A percentile compares a stretch with the other conserved stretches of the same genome.
phyloP scores from a whole-genome alignment of 2,113 vertebrate genomes.

The Petroica traversi region DNA sequence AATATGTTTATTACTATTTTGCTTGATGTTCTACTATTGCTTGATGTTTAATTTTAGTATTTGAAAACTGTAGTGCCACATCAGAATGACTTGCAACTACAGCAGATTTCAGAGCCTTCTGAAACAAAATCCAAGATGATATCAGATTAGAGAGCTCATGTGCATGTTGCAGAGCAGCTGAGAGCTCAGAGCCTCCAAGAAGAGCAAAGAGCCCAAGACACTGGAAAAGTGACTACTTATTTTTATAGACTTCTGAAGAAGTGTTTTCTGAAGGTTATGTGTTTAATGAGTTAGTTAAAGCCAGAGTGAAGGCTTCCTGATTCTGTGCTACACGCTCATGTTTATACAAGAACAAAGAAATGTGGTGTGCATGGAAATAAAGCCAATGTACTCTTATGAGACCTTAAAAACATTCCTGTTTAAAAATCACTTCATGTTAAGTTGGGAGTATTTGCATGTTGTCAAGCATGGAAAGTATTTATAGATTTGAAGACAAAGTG shows the following conservation, averaged over 20 bases:
- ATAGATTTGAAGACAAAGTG: background rate
- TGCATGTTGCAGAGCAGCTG: conserved; percentile 59
- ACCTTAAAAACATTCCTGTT: background rate
- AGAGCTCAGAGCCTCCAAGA: conserved; percentile 69
- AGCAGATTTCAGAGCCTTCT: conserved; percentile 76
- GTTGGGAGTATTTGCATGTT: background rate
- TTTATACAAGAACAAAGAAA: background rate
- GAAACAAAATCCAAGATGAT: conserved; percentile 68
- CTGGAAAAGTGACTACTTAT: conserved; percentile 72
- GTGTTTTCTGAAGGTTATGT: background rate
- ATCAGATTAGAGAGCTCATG: conserved; percentile 49
- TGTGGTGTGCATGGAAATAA: background rate
- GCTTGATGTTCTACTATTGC: too few species aligned
- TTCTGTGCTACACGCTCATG: background rate
- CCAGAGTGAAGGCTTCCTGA: background rate
- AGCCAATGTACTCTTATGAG: background rate
- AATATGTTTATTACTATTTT: background rate
- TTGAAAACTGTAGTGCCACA: conserved; percentile 74
- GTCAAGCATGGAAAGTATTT: background rate
- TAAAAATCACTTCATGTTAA: background rate
- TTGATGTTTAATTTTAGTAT: conserved; percentile 62
- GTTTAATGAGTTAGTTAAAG: background rate
- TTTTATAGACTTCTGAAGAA: background rate
- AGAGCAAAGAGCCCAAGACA: conserved; percentile 69
- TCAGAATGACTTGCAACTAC: conserved; percentile 77